phyloP scores from a whole-genome alignment of 1,140 invertebrate species.

The Xylocopa sonorina region DNA sequence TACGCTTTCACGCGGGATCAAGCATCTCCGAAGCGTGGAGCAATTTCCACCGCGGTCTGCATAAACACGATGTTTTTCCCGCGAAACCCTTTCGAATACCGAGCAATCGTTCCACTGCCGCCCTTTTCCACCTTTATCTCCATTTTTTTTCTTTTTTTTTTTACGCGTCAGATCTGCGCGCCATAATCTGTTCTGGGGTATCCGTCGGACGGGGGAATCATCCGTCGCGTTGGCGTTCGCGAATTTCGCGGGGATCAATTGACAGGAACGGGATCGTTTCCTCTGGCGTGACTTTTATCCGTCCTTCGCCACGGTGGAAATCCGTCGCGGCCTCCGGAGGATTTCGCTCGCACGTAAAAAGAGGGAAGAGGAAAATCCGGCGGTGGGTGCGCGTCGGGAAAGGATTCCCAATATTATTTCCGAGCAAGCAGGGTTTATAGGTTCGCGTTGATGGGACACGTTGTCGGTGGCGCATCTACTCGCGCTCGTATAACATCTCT shows the following conservation, averaged over 20 bases:
- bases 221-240: background rate
- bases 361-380: conserved; percentile 33
- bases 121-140: no score
- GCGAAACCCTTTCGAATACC: background rate
- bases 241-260: conserved; percentile 56
- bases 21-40: background rate
- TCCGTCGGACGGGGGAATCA: background rate
- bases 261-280: conserved; percentile 18
- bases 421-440: conserved; percentile 56
- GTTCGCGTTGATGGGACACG: conserved; percentile 65
- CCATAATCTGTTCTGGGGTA: conserved; percentile 15
- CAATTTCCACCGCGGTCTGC: background rate
- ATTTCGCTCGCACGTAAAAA: conserved; percentile 53
- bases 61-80: background rate
- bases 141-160: background rate
- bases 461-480: conserved; percentile 54
- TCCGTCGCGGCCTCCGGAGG: conserved; percentile 42
- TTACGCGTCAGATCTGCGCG: background rate
- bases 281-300: conserved; percentile 52
- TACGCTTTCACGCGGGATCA: conserved; percentile 34
- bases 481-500: conserved; percentile 54
- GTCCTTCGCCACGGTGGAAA: conserved; percentile 35
- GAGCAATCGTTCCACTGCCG: background rate
- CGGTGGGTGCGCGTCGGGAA: conserved; percentile 4
- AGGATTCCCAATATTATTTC: conserved; percentile 62